Percentiles rank a stretch among this genome's conserved stretches.
phyloP scores from a whole-genome alignment of 2,113 vertebrate genomes.

The Scophthalmus maximus region DNA sequence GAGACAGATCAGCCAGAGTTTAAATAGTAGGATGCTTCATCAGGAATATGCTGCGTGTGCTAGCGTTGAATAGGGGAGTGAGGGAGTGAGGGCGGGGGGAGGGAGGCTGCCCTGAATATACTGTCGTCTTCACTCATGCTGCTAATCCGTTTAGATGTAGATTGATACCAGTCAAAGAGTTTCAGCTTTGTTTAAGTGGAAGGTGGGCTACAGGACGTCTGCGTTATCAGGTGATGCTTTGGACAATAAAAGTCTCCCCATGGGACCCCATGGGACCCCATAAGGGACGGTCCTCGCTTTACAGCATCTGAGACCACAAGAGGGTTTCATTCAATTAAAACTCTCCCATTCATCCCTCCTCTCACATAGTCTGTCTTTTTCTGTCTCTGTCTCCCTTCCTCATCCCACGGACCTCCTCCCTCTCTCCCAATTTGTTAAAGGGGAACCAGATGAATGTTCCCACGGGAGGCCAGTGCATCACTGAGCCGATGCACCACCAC shows the following conservation, averaged over 20 bases:
- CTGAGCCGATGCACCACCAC: constrained; percentile 4
- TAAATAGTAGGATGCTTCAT: constrained; percentile 74
- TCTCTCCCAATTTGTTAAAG: constrained; percentile 70
- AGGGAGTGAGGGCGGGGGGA: not conserved
- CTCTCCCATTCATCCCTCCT: constrained; percentile 51
- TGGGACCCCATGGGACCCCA: constrained; percentile 41
- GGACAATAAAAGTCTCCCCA: constrained; percentile 35
- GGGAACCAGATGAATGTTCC: constrained; percentile 69
- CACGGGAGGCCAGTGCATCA: constrained; percentile 56
- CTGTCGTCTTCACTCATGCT: constrained; percentile 22
- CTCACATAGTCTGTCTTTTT: constrained; percentile 62
- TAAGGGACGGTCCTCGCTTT: constrained; percentile 52
- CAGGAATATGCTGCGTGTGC: constrained; percentile 73
- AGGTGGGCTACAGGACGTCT: constrained; percentile 9
- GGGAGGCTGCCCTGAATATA: not conserved
- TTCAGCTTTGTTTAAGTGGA: constrained; percentile 39
- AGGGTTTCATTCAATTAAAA: constrained; percentile 77
- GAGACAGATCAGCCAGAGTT: constrained; percentile 75
- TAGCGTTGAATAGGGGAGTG: constrained; percentile 10
- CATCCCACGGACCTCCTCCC: constrained; percentile 54
- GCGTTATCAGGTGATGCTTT: constrained; percentile 36
- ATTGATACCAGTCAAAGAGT: constrained; percentile 46
- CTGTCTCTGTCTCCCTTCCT: constrained; percentile 41
- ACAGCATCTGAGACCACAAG: constrained; percentile 58
- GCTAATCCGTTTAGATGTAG: constrained; percentile 64